These are phyloP conservation scores for Porites cylindrica DNA, from an alignment of 92 coral and sea anemone species.

Conservation along the genomic window DNA sequence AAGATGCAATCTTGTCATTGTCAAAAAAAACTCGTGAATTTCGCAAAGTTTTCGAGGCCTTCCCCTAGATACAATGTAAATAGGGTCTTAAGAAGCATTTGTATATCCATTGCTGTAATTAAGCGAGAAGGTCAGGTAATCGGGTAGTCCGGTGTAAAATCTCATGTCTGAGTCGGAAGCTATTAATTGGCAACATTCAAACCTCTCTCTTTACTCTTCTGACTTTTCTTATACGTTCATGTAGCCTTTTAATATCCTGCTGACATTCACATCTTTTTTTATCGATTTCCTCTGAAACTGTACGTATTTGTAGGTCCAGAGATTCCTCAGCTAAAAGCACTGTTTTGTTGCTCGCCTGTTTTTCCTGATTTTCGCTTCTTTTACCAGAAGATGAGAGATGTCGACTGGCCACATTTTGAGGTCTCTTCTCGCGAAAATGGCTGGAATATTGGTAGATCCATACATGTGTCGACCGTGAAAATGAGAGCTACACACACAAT, in stretches of 20 bases:
- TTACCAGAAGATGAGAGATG: conserved; percentile 38
- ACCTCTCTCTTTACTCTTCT: conserved; percentile 52
- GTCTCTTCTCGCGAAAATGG: conserved; percentile 60
- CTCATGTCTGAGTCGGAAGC: conserved; percentile 60
- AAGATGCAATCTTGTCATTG: not conserved
- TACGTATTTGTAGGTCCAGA: not conserved
- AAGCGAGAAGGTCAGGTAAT: conserved; percentile 31
- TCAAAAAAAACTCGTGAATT: conserved; percentile 40
- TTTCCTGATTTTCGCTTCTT: not conserved
- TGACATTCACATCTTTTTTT: not conserved
- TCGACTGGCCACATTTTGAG: conserved; percentile 60
- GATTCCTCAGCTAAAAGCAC: not conserved
- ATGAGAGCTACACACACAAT: conserved; percentile 59
- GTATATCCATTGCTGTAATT: conserved; percentile 43
- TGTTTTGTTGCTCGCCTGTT: not conserved
- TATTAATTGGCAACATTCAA: conserved; percentile 51
- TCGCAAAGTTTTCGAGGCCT: conserved; percentile 38
- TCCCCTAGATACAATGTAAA: conserved; percentile 47
- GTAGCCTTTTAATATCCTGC: not conserved
- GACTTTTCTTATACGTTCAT: conserved; percentile 39
- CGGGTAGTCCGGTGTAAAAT: conserved; percentile 66
- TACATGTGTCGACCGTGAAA: conserved; percentile 47
- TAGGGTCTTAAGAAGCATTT: conserved; percentile 43
- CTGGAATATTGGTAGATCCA: conserved; percentile 52
- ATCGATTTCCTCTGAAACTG: not conserved